A percentile compares a stretch with the other conserved stretches of the same genome.
Evolutionary conservation across 2,797 vertebrate species (phyloP).

Genomic region (Fistularia commersonii): DNA sequence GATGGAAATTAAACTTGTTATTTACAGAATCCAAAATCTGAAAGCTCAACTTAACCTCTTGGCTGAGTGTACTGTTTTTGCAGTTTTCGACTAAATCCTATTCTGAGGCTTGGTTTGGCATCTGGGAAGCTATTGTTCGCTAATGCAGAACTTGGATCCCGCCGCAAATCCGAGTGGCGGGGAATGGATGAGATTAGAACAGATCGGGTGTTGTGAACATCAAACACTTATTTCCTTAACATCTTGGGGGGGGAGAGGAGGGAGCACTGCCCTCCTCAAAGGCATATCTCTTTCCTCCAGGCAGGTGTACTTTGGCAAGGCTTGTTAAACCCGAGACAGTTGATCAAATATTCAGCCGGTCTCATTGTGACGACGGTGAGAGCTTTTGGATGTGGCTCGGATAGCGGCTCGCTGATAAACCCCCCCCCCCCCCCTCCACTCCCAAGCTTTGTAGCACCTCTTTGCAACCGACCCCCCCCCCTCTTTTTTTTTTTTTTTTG

Average conservation of each 20-base stretch:
- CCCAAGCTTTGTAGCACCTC: no score
- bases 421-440: no score
- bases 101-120: slow-evolving; percentile 26
- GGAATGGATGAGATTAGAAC: slow-evolving; percentile 38
- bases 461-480: no score
- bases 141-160: slow-evolving; percentile 44
- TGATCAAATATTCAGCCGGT: slow-evolving; percentile 70
- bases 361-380: slow-evolving; percentile 55
- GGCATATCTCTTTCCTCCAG: slow-evolving; percentile 63
- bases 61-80: slow-evolving; percentile 40
- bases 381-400: slow-evolving; percentile 54
- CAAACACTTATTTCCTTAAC: slow-evolving; percentile 55
- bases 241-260: slow-evolving; percentile 43
- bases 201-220: slow-evolving; percentile 52
- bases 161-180: slow-evolving; percentile 24
- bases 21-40: slow-evolving; percentile 26
- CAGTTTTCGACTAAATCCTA: slow-evolving; percentile 34
- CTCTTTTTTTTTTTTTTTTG: slow-evolving; percentile 10
- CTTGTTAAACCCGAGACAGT: slow-evolving; percentile 67
- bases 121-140: slow-evolving; percentile 34
- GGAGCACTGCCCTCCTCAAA: slow-evolving; percentile 54
- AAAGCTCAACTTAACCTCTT: slow-evolving; percentile 17
- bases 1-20: slow-evolving; percentile 12
- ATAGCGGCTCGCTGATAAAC: slow-evolving; percentile 33
- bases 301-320: slow-evolving; percentile 66